Percentiles rank a stretch among this genome's conserved stretches.
phyloP scores from a whole-genome alignment of 2,888 invertebrate genomes.

The Pachycephus smyrnensis region DNA sequence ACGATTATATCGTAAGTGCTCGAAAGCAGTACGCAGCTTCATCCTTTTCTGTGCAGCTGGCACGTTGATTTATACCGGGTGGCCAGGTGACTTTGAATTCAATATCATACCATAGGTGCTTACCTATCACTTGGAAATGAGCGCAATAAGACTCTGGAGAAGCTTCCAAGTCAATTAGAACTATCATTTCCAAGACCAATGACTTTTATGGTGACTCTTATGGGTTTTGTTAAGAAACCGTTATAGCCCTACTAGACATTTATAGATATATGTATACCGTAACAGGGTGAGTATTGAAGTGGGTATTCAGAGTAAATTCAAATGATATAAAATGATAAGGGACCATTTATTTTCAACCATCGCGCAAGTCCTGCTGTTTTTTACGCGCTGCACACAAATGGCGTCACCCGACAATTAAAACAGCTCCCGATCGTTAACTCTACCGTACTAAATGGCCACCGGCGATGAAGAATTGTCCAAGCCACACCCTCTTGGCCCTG shows the following conservation, averaged over 20 bases:
- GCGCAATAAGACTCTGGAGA: background rate
- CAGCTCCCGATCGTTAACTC: constrained; percentile 11
- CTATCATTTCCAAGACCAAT: background rate
- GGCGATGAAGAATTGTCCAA: constrained; percentile 5
- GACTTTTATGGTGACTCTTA: background rate
- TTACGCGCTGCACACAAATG: background rate
- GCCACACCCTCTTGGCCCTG: constrained; percentile 1
- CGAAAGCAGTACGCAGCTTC: constrained; percentile 9
- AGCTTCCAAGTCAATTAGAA: background rate
- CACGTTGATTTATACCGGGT: constrained; percentile 11
- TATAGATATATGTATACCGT: background rate
- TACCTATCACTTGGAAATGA: background rate
- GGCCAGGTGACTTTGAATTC: constrained; percentile 7
- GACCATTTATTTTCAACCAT: background rate
- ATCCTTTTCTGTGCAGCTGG: constrained; percentile 7
- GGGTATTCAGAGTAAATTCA: background rate
- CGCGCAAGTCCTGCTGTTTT: background rate
- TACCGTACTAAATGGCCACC: constrained; percentile 5
- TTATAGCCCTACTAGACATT: background rate
- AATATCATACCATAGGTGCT: background rate
- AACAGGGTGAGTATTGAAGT: background rate
- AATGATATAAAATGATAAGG: background rate
- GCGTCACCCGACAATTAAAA: constrained; percentile 8
- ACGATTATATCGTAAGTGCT: constrained; percentile 7
- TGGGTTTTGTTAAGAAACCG: background rate